phyloP scores from a whole-genome alignment of 35 echinoderm and acorn worm species.

The Apostichopus parvimensis region DNA sequence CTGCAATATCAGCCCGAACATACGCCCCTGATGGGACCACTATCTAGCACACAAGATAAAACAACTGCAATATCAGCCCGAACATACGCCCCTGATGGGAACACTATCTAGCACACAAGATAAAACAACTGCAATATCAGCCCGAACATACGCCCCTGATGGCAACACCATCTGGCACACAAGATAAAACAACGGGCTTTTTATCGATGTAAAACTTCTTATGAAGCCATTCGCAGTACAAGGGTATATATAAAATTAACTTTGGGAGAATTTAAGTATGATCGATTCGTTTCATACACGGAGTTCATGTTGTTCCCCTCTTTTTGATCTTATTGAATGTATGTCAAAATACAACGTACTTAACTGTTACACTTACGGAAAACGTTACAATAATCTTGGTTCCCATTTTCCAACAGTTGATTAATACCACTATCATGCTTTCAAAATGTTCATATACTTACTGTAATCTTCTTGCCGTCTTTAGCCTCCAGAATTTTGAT shows the following conservation, averaged over 20 bases:
- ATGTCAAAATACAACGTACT: too few relatives aligned
- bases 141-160: conserved; percentile 87
- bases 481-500: conserved; percentile 88
- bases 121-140: conserved; percentile 56
- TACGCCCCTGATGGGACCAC: conserved; percentile 82
- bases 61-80: conserved; percentile 74
- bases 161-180: conserved; percentile 78
- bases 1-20: conserved; percentile 27
- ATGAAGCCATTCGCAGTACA: too few relatives aligned
- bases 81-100: conserved; percentile 88
- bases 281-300: too few relatives aligned
- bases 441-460: conserved; percentile 27
- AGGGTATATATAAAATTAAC: too few relatives aligned
- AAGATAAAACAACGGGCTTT: background rate
- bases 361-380: too few relatives aligned
- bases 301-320: too few relatives aligned
- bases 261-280: too few relatives aligned
- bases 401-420: too few relatives aligned
- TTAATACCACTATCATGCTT: too few relatives aligned
- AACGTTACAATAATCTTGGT: too few relatives aligned
- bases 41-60: conserved; percentile 58
- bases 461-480: conserved; percentile 86
- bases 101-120: conserved; percentile 68
- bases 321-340: too few relatives aligned
- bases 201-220: too few relatives aligned